Percentiles rank a stretch among this genome's conserved stretches.
phyloP scores from a whole-genome alignment of 1,140 invertebrate genomes.

The Ruditapes philippinarum region DNA sequence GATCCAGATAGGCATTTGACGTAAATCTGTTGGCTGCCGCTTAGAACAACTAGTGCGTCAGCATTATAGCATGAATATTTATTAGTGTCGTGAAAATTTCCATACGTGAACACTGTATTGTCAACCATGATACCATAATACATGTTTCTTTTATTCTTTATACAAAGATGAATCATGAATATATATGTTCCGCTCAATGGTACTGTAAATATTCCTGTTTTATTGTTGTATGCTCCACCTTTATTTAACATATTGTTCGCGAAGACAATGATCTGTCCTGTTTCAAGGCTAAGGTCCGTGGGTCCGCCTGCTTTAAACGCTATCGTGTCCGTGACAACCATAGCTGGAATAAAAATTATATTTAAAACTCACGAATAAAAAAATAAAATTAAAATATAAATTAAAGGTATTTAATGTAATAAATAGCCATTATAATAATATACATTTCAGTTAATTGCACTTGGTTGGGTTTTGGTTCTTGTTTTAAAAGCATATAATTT shows the following conservation, averaged over 20 bases:
- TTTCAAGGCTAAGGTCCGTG: background rate
- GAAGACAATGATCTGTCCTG: constrained; percentile 8
- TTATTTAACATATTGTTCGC: background rate
- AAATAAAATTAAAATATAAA: too few species aligned
- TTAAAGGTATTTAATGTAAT: too few species aligned
- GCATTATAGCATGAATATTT: background rate
- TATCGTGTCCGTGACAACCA: background rate
- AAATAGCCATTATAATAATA: too few species aligned
- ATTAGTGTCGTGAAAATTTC: background rate
- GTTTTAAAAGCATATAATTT: too few species aligned
- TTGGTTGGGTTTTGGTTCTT: too few species aligned
- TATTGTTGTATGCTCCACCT: too few species aligned
- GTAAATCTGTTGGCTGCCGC: background rate
- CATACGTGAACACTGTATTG: background rate
- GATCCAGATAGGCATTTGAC: background rate
- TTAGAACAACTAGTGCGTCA: background rate
- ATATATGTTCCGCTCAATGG: background rate
- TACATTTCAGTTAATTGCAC: too few species aligned
- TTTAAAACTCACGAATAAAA: too few species aligned
- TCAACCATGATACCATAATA: background rate
- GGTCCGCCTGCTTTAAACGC: background rate
- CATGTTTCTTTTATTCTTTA: background rate
- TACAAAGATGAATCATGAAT: too few species aligned
- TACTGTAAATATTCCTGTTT: constrained; percentile 7
- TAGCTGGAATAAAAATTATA: background rate